Base-by-base conservation (phyloP, 2,797 vertebrate species). In the Gymnothorax reevesii region DNA sequence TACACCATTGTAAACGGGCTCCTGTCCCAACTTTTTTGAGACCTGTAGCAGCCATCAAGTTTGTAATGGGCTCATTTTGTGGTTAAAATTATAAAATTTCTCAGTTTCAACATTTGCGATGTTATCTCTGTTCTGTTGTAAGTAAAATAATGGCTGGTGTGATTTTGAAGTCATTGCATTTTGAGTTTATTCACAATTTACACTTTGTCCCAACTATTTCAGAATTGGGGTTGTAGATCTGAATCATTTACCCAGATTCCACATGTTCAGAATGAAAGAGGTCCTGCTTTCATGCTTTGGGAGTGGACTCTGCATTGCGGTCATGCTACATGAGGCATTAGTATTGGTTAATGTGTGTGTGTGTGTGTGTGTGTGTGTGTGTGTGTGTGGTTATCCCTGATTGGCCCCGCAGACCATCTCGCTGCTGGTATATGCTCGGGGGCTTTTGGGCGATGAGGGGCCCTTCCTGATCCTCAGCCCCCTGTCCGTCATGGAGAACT, bases 381-480 rank as follows among this genome's bases (percentile, higher is more conserved):
- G 13, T 83, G 25, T 57, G 22, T 27, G 10, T 12, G 10, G 10
- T 83, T 57, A 22, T 25, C 52, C 22, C 12, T 12, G 55, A 27
- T 83, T 3, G 60, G n/a, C 57, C 60, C 22, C 59, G 83, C 91
- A 99, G 97, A 95, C 97, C 0, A 97, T 99, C 91, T 96, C 95
- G 85, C 89, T 99, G 89, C 92, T 99, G 93, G 87, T 97, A 84
- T 97, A 97, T 88, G 91, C 97, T 90, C 90, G 87, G 2, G 97
- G 96, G 91, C 94, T 92, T 86, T 84, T 95, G 17, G 89, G 89
- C 0, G 91, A 91, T 33, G 94, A 95, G 60, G 96, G 95, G 73
- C 97, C 93, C 0, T 99, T 98, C 92, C 92, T 99, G 92, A 94
- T 99, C 84, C 94, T 99, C 89, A 97, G 97, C 89, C 98, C 98